These are phyloP conservation scores for Brachirus orientalis DNA, from an alignment of 2,113 vertebrate genomes.

Conservation along the genomic window DNA sequence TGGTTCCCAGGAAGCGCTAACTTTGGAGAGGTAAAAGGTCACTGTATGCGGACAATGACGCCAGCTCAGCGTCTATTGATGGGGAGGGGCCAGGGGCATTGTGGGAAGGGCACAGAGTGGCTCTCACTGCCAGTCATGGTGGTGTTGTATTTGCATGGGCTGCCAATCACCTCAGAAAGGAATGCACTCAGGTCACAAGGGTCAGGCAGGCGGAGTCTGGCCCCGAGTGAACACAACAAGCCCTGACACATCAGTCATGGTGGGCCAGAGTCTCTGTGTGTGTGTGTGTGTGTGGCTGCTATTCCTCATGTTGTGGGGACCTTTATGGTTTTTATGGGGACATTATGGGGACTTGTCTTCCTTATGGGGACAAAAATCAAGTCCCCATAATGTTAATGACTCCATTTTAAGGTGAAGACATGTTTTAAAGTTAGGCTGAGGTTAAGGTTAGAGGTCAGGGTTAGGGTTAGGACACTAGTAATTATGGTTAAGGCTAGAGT, in stretches of 20 bases:
- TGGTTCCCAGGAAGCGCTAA: constrained; percentile 77
- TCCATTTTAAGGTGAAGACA: too few relatives aligned
- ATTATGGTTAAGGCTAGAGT: too few relatives aligned
- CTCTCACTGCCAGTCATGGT: constrained; percentile 85
- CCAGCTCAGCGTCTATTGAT: constrained; percentile 85
- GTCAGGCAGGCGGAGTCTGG: constrained; percentile 79
- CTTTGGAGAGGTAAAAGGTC: constrained; percentile 82
- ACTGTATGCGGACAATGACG: constrained; percentile 85
- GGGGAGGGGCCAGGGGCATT: constrained; percentile 85
- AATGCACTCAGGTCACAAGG: constrained; percentile 83
- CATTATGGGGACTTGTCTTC: too few relatives aligned
- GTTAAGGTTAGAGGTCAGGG: too few relatives aligned
- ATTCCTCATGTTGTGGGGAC: too few relatives aligned
- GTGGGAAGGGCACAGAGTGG: constrained; percentile 84
- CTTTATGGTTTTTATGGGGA: too few relatives aligned
- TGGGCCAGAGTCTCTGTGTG: constrained; percentile 41
- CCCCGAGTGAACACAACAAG: constrained; percentile 81
- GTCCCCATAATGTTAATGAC: too few relatives aligned
- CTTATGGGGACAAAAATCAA: too few relatives aligned
- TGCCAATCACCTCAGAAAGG: constrained; percentile 86
- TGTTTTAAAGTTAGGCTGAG: too few relatives aligned
- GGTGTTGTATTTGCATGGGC: constrained; percentile 83
- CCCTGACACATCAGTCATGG: constrained; percentile 74
- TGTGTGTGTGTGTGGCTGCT: constrained; percentile 28
- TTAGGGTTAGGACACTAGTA: too few relatives aligned